Conservation (phyloP, 2,888 invertebrate genomes). For the Minunthozetes semirufus region DNA sequence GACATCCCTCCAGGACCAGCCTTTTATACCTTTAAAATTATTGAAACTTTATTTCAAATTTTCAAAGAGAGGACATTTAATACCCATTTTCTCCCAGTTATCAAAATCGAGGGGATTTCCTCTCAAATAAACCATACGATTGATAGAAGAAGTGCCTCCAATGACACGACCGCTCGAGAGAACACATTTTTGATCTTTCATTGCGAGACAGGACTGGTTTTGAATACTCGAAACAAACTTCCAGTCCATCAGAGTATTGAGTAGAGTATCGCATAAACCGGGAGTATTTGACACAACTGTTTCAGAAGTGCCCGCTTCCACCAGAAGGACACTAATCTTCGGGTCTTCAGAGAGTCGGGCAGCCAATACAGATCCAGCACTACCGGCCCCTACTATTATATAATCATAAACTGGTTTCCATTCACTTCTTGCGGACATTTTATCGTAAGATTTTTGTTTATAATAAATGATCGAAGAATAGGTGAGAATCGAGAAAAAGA, state of each 20-base stretch:
- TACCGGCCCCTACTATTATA: conserved; percentile 29
- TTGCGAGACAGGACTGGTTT: conserved; percentile 28
- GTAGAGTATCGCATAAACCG: conserved; percentile 17
- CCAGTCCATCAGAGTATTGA: conserved; percentile 32
- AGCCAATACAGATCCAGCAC: conserved; percentile 31
- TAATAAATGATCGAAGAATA: conserved; percentile 31
- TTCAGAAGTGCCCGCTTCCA: conserved; percentile 33
- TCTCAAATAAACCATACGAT: conserved; percentile 34
- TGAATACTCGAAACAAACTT: neutral
- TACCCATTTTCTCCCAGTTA: conserved; percentile 29
- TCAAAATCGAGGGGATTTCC: conserved; percentile 33
- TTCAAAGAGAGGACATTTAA: neutral
- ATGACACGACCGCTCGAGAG: conserved; percentile 26
- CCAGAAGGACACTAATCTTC: conserved; percentile 8
- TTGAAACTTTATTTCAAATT: neutral
- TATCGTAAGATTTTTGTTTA: conserved; percentile 27
- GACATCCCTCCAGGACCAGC: conserved; percentile 34
- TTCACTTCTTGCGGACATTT: conserved; percentile 1
- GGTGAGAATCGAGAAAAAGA: conserved; percentile 15
- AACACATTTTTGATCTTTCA: conserved; percentile 18
- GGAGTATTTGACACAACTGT: conserved; percentile 34
- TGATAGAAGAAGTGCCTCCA: conserved; percentile 35
- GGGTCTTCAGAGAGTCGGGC: conserved; percentile 30
- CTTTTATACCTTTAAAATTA: conserved; percentile 25
- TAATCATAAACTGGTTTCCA: conserved; percentile 34